Percentiles rank a stretch among this genome's conserved stretches.
Conservation (phyloP, 2,888 invertebrate genomes). For the Conus canariensis region DNA sequence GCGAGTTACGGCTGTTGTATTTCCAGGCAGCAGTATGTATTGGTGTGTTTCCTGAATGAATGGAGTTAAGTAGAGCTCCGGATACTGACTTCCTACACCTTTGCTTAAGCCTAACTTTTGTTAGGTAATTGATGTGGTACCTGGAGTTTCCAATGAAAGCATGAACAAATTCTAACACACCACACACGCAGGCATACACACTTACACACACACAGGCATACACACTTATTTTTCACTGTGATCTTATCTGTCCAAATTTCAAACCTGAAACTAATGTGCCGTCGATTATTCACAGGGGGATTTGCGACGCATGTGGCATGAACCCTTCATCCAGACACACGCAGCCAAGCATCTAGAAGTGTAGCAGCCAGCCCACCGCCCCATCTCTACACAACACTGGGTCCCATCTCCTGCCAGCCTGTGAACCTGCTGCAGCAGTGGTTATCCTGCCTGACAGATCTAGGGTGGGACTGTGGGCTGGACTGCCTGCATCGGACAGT, state of each 20-base stretch:
- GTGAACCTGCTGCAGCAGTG: neutral
- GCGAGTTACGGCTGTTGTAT: too few relatives aligned
- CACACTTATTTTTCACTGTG: neutral
- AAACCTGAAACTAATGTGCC: too few relatives aligned
- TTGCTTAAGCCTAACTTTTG: too few relatives aligned
- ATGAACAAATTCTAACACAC: too few relatives aligned
- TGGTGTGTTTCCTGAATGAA: too few relatives aligned
- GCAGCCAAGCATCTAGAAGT: conserved; percentile 75
- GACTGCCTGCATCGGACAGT: neutral
- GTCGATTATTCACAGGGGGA: conserved; percentile 87
- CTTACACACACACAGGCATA: neutral
- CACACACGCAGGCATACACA: neutral
- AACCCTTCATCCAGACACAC: conserved; percentile 74
- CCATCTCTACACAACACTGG: neutral
- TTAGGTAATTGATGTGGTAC: too few relatives aligned
- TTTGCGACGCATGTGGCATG: conserved; percentile 98
- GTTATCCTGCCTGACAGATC: neutral
- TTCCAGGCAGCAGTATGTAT: too few relatives aligned
- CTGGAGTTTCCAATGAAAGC: too few relatives aligned
- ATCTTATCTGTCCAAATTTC: too few relatives aligned
- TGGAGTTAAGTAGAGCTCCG: too few relatives aligned
- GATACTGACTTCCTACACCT: too few relatives aligned
- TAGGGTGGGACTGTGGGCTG: neutral
- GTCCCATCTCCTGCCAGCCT: neutral
- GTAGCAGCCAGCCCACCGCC: conserved; percentile 53